Percentiles rank a stretch among this genome's conserved stretches.
Evolutionary conservation across 2,113 vertebrate genomes (phyloP).

Genomic region (Lasiurus borealis): DNA sequence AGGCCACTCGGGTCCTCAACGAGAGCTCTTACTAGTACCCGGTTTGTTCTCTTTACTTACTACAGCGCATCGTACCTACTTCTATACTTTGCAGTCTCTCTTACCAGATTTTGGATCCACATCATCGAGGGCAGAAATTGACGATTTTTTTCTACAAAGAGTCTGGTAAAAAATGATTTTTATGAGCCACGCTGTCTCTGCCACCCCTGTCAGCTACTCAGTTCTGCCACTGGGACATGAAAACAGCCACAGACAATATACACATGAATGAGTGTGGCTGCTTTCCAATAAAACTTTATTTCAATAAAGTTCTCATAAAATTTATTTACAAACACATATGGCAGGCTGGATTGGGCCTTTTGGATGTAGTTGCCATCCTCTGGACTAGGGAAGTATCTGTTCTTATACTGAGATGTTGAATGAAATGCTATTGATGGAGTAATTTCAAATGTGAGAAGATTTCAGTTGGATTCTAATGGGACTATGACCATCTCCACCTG

Average conservation of each 20-base stretch:
- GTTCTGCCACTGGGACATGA: background rate
- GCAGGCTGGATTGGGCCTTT: background rate
- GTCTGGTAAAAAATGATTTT: background rate
- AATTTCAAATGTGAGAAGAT: background rate
- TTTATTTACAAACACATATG: background rate
- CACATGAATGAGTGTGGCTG: background rate
- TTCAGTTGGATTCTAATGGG: background rate
- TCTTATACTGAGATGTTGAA: background rate
- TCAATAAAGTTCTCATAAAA: background rate
- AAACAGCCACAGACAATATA: background rate
- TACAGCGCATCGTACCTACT: rapidly evolving
- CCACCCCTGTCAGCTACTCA: background rate
- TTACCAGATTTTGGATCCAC: background rate
- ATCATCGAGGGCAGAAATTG: background rate
- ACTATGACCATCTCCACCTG: background rate
- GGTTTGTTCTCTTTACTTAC: background rate
- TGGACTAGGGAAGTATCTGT: background rate
- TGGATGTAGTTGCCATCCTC: background rate
- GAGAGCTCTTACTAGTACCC: background rate
- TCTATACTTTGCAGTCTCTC: background rate
- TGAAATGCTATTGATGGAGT: background rate
- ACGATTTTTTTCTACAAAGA: background rate
- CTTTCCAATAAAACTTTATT: background rate
- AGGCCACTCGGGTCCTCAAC: background rate
- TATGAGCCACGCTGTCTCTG: background rate